phyloP scores from a whole-genome alignment of 2,113 vertebrate species.

The Mungos mungo region DNA sequence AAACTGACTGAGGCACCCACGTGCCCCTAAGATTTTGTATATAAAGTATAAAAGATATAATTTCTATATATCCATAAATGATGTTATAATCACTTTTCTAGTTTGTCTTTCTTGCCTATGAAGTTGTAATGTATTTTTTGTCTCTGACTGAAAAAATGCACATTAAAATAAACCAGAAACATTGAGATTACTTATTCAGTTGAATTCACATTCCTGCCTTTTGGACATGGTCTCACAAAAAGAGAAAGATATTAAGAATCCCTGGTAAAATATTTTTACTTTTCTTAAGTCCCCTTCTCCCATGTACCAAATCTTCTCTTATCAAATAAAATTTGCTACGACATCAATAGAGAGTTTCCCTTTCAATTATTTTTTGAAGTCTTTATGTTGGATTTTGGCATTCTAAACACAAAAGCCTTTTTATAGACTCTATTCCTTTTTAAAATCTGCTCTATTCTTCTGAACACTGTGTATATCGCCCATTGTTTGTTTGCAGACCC shows the following conservation, averaged over 20 bases:
- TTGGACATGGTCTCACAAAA: constrained; percentile 8
- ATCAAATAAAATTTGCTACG: constrained; percentile 44
- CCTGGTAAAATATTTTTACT: constrained; percentile 31
- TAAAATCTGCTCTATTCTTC: background rate
- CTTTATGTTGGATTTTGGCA: constrained; percentile 44
- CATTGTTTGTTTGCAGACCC: constrained; percentile 29
- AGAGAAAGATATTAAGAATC: background rate
- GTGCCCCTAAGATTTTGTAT: constrained; percentile 58
- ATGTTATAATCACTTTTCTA: constrained; percentile 60
- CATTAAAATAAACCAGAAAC: constrained; percentile 27
- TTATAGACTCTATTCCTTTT: background rate
- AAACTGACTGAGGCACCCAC: too few species aligned
- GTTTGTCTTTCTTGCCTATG: constrained; percentile 42
- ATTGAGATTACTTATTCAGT: background rate
- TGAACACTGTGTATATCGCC: background rate
- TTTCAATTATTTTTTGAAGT: constrained; percentile 49
- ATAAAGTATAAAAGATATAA: constrained; percentile 61
- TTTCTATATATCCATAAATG: constrained; percentile 67
- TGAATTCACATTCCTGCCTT: background rate
- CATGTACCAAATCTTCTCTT: constrained; percentile 22
- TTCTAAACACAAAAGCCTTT: constrained; percentile 44
- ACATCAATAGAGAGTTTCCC: constrained; percentile 17
- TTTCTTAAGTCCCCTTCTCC: background rate
- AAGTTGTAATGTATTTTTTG: constrained; percentile 60
- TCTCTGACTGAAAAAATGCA: constrained; percentile 9